Evolutionary conservation across 2,888 invertebrate species (phyloP).

Genomic region (Euspilapteryx auroguttella): DNA sequence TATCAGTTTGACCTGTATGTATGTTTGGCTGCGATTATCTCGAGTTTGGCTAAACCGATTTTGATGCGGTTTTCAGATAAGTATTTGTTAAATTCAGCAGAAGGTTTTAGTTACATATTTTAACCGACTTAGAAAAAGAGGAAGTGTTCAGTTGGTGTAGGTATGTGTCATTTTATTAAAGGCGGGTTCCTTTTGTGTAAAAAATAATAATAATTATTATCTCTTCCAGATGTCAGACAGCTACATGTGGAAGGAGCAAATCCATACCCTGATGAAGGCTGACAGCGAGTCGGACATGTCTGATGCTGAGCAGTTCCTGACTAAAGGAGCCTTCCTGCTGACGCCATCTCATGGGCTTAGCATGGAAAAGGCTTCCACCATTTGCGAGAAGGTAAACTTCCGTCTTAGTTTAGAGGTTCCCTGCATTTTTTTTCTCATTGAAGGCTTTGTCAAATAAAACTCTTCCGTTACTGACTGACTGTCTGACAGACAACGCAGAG

Average conservation of each 20-base stretch:
- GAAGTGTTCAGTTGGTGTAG: background rate
- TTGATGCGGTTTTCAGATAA: too few species aligned
- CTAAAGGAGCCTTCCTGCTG: constrained; percentile 80
- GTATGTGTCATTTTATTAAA: background rate
- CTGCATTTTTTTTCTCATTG: too few species aligned
- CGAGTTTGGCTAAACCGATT: too few species aligned
- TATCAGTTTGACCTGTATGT: too few species aligned
- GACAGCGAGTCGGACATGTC: constrained; percentile 81
- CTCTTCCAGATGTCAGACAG: constrained; percentile 45
- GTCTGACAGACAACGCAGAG: too few species aligned
- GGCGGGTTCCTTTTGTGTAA: too few species aligned
- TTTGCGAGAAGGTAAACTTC: constrained; percentile 88
- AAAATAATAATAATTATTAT: background rate
- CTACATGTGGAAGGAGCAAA: constrained; percentile 57
- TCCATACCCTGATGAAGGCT: constrained; percentile 64
- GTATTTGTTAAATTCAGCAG: too few species aligned
- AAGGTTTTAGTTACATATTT: background rate
- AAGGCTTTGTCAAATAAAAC: too few species aligned
- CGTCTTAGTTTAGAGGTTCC: too few species aligned
- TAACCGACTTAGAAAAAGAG: too few species aligned
- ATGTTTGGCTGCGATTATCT: too few species aligned
- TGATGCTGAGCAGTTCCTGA: constrained; percentile 75
- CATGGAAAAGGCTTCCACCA: constrained; percentile 82
- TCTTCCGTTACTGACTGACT: too few species aligned
- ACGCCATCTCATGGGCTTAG: constrained; percentile 85